Evolutionary conservation across 2,113 vertebrate species (phyloP), one percentile per base, ranked within the genome.

Genomic region (Rhodinocichla rosea): DNA sequence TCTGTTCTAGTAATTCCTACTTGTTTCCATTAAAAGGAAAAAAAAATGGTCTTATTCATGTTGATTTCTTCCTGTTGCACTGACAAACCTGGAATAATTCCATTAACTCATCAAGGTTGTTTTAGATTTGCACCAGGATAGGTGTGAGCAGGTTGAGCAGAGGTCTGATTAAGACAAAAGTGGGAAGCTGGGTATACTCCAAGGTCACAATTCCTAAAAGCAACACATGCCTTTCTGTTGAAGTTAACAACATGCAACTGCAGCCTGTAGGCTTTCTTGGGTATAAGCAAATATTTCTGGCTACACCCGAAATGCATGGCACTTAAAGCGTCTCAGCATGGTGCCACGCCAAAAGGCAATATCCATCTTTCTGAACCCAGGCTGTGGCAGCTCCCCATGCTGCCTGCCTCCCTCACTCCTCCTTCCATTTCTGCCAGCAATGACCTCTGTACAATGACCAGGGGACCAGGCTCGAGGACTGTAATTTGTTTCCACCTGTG

Each of bases 1-100:
- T 90, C 92, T 94, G 71, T 95, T 96, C 79, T 89, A 93, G 92
- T 82, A 95, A 97, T 93, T 93, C 77, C 80, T 81, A 92, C 88
- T 95, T 89, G 80, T 94, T 96, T 84, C 92, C 8, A 14, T 73
- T 76, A 84, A 92, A 92, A 90, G 30, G 28, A 27, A 69, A 49
- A 68, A 67, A 67, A 60, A 88, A 40, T 4, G 1, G 3, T 67
- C 55, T 69, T n/a, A 60, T 49, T 71, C 11, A 4, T 37, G 27
- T 11, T 75, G 60, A 83, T 83, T 87, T 92, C 44, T 95, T 75
- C 68, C 56, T 83, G 60, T 84, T 89, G n/a, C 64, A 71, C n/a
- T 62, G 60, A 56, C 15, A 71, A 95, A 94, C 39, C 37, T 53
- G 26, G 32, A 90, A 44, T 56, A 95, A 93, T 15, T 88, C 71